These are phyloP conservation scores for Leuctra nigra DNA, from an alignment of 2,888 invertebrate species.

Conservation along the genomic window DNA sequence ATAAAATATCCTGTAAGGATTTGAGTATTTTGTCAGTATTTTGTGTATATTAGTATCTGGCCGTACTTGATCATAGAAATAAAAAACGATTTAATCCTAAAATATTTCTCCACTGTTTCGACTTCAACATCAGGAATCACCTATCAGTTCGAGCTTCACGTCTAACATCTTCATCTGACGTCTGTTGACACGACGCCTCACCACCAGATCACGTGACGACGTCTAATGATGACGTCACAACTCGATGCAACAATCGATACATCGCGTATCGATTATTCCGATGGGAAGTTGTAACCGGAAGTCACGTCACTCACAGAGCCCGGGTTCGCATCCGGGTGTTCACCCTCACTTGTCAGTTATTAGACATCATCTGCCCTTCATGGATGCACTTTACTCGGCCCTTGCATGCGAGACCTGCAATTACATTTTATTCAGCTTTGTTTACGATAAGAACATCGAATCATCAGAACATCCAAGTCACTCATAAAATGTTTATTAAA, in stretches of 20 bases:
- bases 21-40: too few species aligned
- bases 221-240: slow-evolving; percentile 7
- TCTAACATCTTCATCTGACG: background rate
- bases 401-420: too few species aligned
- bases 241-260: background rate
- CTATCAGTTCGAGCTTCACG: too few species aligned
- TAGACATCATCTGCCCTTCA: too few species aligned
- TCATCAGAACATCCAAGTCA: background rate
- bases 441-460: background rate
- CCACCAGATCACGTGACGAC: background rate
- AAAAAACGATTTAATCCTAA: too few species aligned
- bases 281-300: slow-evolving; percentile 16
- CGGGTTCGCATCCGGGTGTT: background rate
- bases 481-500: background rate
- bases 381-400: too few species aligned
- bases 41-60: too few species aligned
- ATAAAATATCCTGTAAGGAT: too few species aligned
- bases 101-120: too few species aligned
- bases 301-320: slow-evolving; percentile 19
- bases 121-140: too few species aligned
- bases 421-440: too few species aligned
- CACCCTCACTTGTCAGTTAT: background rate
- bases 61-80: too few species aligned
- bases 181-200: background rate
- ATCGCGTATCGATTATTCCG: background rate